Evolutionary conservation across 1,140 invertebrate genomes (phyloP).

Genomic region (Calosoma granatense): DNA sequence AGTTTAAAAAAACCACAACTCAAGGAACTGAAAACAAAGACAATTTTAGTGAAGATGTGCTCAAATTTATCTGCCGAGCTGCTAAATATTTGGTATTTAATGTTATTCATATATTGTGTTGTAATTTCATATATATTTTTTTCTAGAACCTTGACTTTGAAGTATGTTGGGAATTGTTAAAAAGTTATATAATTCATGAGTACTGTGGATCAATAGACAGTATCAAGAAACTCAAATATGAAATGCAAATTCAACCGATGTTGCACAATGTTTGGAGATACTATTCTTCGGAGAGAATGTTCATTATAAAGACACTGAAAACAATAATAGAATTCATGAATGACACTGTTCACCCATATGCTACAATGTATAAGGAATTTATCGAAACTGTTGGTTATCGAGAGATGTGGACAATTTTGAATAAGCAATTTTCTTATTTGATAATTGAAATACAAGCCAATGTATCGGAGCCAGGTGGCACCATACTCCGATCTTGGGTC

Average conservation of each 20-base stretch:
- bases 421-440: background rate
- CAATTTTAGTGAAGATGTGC: background rate
- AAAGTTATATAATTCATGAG: background rate
- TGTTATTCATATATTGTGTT: background rate
- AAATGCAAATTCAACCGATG: background rate
- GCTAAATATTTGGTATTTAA: background rate
- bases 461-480: background rate
- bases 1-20: background rate
- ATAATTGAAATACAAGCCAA: background rate
- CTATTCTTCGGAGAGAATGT: background rate
- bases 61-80: background rate
- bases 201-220: background rate
- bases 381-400: background rate
- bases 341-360: background rate
- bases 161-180: background rate
- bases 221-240: background rate
- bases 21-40: background rate
- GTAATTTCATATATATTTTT: background rate
- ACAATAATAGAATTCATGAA: background rate
- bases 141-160: background rate
- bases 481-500: background rate
- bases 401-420: background rate
- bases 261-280: background rate
- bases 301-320: background rate
- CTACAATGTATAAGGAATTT: background rate